A percentile compares a stretch with the other conserved stretches of the same genome.
phyloP scores from a whole-genome alignment of 2,797 vertebrate genomes.

The Gastrophryne carolinensis region DNA sequence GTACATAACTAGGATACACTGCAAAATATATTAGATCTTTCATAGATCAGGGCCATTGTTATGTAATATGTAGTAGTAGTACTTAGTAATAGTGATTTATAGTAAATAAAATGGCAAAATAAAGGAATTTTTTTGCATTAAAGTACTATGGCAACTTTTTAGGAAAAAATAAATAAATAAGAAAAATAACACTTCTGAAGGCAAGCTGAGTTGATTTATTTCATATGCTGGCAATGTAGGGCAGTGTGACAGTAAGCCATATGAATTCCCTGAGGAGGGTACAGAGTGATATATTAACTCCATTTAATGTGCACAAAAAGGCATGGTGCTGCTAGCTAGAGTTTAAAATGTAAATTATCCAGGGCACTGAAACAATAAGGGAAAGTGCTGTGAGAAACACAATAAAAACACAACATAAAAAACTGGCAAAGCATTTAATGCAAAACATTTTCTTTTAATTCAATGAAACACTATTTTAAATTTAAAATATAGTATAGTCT shows the following conservation, averaged over 20 bases:
- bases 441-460: too few relatives aligned
- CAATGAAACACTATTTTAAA: too few relatives aligned
- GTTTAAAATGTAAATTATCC: slow-evolving; percentile 8
- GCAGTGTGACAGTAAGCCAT: slow-evolving; percentile 1
- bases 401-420: too few relatives aligned
- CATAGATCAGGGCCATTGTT: too few relatives aligned
- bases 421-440: too few relatives aligned
- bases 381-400: not conserved
- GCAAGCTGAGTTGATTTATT: slow-evolving; percentile 10
- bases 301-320: slow-evolving; percentile 17
- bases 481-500: too few relatives aligned
- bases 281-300: slow-evolving; percentile 36
- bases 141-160: not conserved
- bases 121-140: not conserved
- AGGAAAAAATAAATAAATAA: not conserved
- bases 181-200: not conserved
- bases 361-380: not conserved
- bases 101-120: too few relatives aligned
- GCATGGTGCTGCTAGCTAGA: not conserved
- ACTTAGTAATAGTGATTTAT: too few relatives aligned
- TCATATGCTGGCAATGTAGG: not conserved
- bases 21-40: too few relatives aligned
- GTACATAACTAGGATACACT: too few relatives aligned
- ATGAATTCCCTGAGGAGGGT: slow-evolving; percentile 26
- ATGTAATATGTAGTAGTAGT: too few relatives aligned